Evolutionary conservation across 2,797 vertebrate species (phyloP).

Genomic region (Gymnoscopelus microlampas): DNA sequence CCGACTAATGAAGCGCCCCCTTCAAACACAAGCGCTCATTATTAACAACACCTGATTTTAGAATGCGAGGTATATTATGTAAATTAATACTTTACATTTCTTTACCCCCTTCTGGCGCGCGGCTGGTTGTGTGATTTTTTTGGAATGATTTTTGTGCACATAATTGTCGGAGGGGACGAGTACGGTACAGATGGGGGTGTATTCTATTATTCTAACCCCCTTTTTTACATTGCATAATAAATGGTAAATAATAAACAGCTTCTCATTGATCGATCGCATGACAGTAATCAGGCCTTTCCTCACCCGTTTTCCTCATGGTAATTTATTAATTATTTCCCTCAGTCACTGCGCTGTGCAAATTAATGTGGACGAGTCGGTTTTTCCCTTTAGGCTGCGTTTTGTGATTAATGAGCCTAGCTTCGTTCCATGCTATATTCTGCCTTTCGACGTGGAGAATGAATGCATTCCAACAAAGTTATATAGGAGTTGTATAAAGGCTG

Average conservation of each 20-base stretch:
- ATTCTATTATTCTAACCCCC: slow-evolving; percentile 19
- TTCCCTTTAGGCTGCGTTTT: slow-evolving; percentile 69
- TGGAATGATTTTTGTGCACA: slow-evolving; percentile 13
- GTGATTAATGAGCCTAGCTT: slow-evolving; percentile 75
- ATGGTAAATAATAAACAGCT: slow-evolving; percentile 56
- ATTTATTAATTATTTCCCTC: slow-evolving; percentile 75
- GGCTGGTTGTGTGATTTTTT: slow-evolving; percentile 23
- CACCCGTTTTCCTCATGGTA: slow-evolving; percentile 71
- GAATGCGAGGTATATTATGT: slow-evolving; percentile 72
- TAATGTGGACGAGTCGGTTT: slow-evolving; percentile 74
- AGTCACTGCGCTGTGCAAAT: slow-evolving; percentile 72
- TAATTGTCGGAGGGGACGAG: neutral
- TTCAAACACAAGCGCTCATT: slow-evolving; percentile 77
- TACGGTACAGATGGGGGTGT: slow-evolving; percentile 4
- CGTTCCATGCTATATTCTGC: slow-evolving; percentile 34
- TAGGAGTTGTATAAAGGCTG: no score
- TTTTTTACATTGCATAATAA: slow-evolving; percentile 10
- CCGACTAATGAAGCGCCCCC: slow-evolving; percentile 71
- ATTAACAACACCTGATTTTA: slow-evolving; percentile 78
- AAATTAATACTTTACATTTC: slow-evolving; percentile 50
- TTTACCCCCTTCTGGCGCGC: slow-evolving; percentile 5
- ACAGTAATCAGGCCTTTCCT: slow-evolving; percentile 76
- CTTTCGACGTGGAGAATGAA: slow-evolving; percentile 44
- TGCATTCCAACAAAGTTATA: slow-evolving; percentile 54
- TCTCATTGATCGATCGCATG: slow-evolving; percentile 66